phyloP scores from a whole-genome alignment of 2,888 invertebrate genomes.

The Sarcophaga subvicina region DNA sequence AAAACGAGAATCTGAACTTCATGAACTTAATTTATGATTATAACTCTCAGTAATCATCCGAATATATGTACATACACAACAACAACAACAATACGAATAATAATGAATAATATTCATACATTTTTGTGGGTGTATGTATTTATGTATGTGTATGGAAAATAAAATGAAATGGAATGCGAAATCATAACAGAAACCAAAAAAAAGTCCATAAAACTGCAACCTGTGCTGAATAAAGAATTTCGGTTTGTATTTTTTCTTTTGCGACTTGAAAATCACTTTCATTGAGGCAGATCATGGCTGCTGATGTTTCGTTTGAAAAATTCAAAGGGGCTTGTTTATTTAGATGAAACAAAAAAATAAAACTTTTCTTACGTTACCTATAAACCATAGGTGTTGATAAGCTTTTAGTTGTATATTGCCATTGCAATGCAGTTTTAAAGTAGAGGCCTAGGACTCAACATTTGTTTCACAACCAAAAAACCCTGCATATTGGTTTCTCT shows the following conservation, averaged over 20 bases:
- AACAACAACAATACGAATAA: constrained; percentile 32
- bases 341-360: too few species aligned
- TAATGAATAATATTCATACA: constrained; percentile 45
- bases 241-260: constrained; percentile 8
- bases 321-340: too few species aligned
- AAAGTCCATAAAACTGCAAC: constrained; percentile 64
- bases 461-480: too few species aligned
- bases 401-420: too few species aligned
- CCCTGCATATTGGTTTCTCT: too few species aligned
- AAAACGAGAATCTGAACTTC: constrained; percentile 70
- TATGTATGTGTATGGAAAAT: neutral
- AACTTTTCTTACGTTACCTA: too few species aligned
- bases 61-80: constrained; percentile 35
- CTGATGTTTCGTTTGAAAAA: too few species aligned
- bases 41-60: constrained; percentile 72
- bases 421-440: too few species aligned
- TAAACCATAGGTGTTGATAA: too few species aligned
- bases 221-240: constrained; percentile 43
- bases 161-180: neutral
- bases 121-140: constrained; percentile 6
- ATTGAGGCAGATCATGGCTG: constrained; percentile 78
- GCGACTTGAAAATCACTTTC: constrained; percentile 35
- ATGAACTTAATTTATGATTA: constrained; percentile 80
- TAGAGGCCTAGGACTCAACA: too few species aligned
- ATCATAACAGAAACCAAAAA: constrained; percentile 23